phyloP scores from a whole-genome alignment of 2,113 vertebrate genomes.

The Irena cyanogastra region DNA sequence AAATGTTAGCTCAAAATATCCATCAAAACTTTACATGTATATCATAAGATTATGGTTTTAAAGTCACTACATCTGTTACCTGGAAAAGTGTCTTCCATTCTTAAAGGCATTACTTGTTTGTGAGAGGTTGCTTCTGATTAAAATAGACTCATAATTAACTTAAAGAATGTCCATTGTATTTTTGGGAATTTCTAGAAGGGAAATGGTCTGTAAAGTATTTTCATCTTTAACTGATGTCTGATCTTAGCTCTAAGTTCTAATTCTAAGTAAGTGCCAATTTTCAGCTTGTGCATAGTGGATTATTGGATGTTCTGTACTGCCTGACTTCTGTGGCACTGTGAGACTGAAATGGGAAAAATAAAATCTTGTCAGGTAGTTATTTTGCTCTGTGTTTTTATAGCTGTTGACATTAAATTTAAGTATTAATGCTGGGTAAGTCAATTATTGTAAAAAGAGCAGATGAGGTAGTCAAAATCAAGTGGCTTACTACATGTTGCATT shows the following conservation, averaged over 20 bases:
- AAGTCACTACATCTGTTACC: background rate
- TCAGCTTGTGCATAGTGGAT: background rate
- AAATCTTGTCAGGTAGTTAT: background rate
- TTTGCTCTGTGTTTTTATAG: background rate
- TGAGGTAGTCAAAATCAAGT: background rate
- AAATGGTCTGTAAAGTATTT: background rate
- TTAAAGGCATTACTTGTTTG: background rate
- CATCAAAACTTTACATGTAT: background rate
- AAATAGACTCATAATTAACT: background rate
- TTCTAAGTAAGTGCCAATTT: background rate
- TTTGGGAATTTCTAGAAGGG: background rate
- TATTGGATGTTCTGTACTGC: background rate
- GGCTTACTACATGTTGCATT: rapidly evolving
- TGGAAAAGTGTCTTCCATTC: background rate
- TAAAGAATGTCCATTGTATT: background rate
- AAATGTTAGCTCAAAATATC: background rate
- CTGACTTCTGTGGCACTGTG: background rate
- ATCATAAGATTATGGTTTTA: background rate
- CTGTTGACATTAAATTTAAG: background rate
- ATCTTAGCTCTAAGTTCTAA: background rate
- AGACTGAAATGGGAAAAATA: background rate
- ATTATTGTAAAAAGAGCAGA: background rate
- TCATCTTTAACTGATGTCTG: background rate
- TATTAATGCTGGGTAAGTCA: background rate
- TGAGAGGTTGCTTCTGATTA: background rate